Evolutionary conservation across 1,140 invertebrate species (phyloP).

Genomic region (Onthophagus taurus): DNA sequence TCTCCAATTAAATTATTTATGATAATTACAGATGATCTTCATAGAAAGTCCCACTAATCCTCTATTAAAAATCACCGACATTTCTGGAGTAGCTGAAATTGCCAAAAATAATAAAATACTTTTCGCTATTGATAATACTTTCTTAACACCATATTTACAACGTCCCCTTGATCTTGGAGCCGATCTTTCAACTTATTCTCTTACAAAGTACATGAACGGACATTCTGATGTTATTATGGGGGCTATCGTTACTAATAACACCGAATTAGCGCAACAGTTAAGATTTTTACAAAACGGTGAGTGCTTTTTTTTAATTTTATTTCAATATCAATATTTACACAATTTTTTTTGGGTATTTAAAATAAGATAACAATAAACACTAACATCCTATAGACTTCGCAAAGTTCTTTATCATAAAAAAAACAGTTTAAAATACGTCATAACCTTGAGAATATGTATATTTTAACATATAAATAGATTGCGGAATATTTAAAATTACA

Average conservation of each 20-base stretch:
- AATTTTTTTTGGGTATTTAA: background rate
- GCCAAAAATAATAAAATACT: constrained; percentile 56
- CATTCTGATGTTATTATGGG: constrained; percentile 98
- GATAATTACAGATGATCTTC: constrained; percentile 74
- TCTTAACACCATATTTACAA: constrained; percentile 93
- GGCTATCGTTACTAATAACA: constrained; percentile 63
- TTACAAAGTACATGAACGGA: constrained; percentile 98
- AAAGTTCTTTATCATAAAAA: too few species aligned
- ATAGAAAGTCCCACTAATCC: constrained; percentile 98
- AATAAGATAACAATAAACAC: background rate
- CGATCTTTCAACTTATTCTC: constrained; percentile 85
- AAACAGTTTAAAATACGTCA: too few species aligned
- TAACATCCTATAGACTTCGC: too few species aligned
- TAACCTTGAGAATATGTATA: too few species aligned
- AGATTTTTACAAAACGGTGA: constrained; percentile 84
- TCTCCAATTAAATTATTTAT: constrained; percentile 11
- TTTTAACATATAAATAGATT: too few species aligned
- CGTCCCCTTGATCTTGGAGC: constrained; percentile 83
- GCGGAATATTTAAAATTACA: too few species aligned
- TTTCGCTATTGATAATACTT: constrained; percentile 94
- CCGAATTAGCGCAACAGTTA: constrained; percentile 61
- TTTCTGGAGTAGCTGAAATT: constrained; percentile 60
- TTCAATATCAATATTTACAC: background rate
- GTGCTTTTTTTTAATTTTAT: constrained; percentile 4
- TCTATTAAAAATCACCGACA: constrained; percentile 82